Percentiles rank a stretch among this genome's conserved stretches.
These are phyloP conservation scores for Ernsta delagoae DNA, from an alignment of 2,888 invertebrate species.

Conservation along the genomic window DNA sequence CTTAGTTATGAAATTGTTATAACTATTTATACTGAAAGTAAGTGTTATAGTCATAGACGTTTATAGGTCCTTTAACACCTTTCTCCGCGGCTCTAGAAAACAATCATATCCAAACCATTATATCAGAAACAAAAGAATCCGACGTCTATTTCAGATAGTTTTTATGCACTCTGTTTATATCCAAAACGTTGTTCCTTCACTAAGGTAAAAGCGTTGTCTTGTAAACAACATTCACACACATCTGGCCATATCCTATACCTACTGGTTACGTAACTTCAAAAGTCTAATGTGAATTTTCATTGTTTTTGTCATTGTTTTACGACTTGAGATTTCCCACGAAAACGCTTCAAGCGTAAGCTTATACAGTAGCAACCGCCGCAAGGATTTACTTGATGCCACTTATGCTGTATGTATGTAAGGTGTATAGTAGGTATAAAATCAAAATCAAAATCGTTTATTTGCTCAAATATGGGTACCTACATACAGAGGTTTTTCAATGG, in stretches of 20 bases:
- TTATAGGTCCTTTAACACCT: neutral
- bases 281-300: constrained; percentile 24
- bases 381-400: neutral
- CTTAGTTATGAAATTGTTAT: too few species aligned
- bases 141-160: constrained; percentile 23
- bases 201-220: neutral
- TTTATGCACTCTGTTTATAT: neutral
- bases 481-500: too few species aligned
- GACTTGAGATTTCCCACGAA: constrained; percentile 9
- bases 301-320: neutral
- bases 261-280: constrained; percentile 2
- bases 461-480: too few species aligned
- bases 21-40: too few species aligned
- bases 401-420: neutral
- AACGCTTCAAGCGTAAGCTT: neutral
- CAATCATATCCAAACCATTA: constrained; percentile 11
- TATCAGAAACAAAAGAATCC: constrained; percentile 34
- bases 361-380: constrained; percentile 2
- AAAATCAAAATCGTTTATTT: too few species aligned
- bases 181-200: too few species aligned
- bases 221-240: neutral
- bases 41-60: too few species aligned
- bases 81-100: constrained; percentile 13
- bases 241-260: neutral
- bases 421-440: constrained; percentile 15